Conservation (phyloP, 2,888 invertebrate species). For the Hofmannophila pseudospretella region DNA sequence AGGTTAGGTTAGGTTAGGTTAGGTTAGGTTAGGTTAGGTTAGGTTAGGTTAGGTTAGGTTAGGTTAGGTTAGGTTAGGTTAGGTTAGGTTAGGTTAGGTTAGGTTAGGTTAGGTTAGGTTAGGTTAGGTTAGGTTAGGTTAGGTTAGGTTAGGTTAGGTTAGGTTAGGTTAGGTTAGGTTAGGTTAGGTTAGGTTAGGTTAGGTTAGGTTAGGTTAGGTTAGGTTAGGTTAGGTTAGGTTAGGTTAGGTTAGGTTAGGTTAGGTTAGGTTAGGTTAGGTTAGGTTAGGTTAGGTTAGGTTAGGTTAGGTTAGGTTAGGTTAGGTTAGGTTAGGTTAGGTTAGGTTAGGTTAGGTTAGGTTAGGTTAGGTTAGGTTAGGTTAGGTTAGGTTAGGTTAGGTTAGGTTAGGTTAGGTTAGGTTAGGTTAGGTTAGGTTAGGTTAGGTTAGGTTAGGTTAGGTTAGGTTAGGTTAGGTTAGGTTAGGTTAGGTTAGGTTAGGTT, state of each 20-base stretch:
- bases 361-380: slow-evolving; percentile 17
- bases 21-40: not conserved
- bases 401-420: slow-evolving; percentile 16
- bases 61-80: not conserved
- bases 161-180: slow-evolving; percentile 13
- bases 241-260: slow-evolving; percentile 14
- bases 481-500: no score
- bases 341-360: slow-evolving; percentile 17
- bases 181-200: slow-evolving; percentile 10
- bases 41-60: not conserved
- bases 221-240: slow-evolving; percentile 13
- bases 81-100: slow-evolving; percentile 10
- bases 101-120: slow-evolving; percentile 11
- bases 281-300: slow-evolving; percentile 10
- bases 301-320: slow-evolving; percentile 15
- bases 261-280: slow-evolving; percentile 8
- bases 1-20: not conserved
- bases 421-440: slow-evolving; percentile 16
- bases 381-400: slow-evolving; percentile 16
- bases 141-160: no score
- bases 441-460: slow-evolving; percentile 13
- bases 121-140: not conserved
- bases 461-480: slow-evolving; percentile 8
- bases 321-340: slow-evolving; percentile 15
- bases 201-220: slow-evolving; percentile 14